These are phyloP conservation scores for Pelagia noctiluca DNA, from an alignment of 30 jellyfish, hydroid and myxozoan species.

Conservation along the genomic window DNA sequence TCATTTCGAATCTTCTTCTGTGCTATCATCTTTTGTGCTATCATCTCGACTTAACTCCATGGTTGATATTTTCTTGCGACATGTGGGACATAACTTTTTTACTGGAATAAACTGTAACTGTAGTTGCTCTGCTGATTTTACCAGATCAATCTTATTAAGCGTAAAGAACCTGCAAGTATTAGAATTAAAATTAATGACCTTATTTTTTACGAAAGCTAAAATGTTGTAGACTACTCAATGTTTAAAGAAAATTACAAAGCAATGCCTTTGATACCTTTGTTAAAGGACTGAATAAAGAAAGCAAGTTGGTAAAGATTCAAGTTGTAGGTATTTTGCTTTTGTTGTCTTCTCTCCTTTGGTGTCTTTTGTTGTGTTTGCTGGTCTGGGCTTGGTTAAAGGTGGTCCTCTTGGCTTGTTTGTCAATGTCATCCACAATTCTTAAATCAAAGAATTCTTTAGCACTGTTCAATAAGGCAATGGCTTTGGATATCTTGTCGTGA, in stretches of 20 bases:
- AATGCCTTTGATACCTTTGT: background rate
- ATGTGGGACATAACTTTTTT: constrained; percentile 21
- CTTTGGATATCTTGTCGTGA: too few species aligned
- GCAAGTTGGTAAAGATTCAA: too few species aligned
- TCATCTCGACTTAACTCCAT: background rate
- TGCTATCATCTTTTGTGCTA: constrained; percentile 12
- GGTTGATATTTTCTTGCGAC: constrained; percentile 11
- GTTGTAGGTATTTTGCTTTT: too few species aligned
- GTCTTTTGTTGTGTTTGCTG: too few species aligned
- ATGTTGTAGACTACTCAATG: background rate
- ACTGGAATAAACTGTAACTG: constrained; percentile 17
- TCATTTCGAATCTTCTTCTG: too few species aligned
- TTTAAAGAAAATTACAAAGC: background rate
- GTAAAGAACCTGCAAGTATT: constrained; percentile 3
- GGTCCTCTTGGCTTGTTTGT: too few species aligned
- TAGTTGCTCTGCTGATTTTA: background rate
- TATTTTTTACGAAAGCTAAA: background rate
- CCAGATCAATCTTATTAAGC: constrained; percentile 8
- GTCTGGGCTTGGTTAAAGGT: too few species aligned
- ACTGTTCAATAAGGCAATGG: too few species aligned
- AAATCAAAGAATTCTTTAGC: too few species aligned
- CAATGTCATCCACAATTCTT: too few species aligned
- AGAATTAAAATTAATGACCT: background rate
- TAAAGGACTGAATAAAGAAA: background rate
- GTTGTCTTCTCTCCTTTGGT: too few species aligned